Evolutionary conservation across 2,888 invertebrate genomes (phyloP).

Genomic region (Helobdella robusta): DNA sequence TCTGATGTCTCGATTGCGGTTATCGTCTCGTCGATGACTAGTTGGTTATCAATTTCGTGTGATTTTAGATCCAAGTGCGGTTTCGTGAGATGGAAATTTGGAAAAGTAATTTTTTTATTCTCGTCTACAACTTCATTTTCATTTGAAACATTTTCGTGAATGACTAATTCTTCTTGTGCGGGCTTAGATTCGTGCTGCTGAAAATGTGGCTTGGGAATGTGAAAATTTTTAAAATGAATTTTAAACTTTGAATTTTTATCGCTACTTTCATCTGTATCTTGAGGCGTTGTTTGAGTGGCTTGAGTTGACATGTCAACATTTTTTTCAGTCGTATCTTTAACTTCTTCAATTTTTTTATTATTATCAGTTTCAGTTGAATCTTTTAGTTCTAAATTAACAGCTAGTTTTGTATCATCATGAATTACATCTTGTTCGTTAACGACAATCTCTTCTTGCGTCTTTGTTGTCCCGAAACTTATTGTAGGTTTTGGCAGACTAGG

Average conservation of each 20-base stretch:
- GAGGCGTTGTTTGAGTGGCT: background rate
- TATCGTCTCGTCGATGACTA: no score
- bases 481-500: conserved; percentile 8
- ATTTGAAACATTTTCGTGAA: background rate
- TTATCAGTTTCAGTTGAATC: no score
- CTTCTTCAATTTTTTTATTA: background rate
- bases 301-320: background rate
- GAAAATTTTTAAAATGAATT: background rate
- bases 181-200: no score
- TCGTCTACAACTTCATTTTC: background rate
- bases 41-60: no score
- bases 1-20: no score
- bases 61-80: background rate
- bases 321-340: background rate
- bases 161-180: background rate
- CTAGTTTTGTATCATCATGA: background rate
- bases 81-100: conserved; percentile 1
- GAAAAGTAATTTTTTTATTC: background rate
- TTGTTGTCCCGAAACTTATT: background rate
- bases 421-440: background rate
- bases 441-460: conserved; percentile 14
- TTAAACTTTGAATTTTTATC: background rate
- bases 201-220: background rate
- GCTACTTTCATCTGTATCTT: background rate
- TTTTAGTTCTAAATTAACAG: no score